phyloP scores from a whole-genome alignment of 53 echinoderm and acorn worm species.

The Paracentrotus lividus region DNA sequence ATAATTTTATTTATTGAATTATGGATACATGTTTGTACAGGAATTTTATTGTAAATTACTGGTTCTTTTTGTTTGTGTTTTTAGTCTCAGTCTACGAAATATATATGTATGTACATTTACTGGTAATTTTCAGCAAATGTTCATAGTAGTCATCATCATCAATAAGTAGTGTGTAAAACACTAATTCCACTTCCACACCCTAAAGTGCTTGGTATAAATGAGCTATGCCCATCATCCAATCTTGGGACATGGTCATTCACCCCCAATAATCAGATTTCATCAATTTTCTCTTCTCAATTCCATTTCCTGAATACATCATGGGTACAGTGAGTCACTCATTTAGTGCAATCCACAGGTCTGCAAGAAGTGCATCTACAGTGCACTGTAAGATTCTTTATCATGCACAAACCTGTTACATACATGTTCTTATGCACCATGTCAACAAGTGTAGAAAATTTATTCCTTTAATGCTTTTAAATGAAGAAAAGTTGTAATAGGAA shows the following conservation, averaged over 20 bases:
- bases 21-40: no score
- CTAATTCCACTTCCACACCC: not conserved
- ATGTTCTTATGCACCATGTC: no score
- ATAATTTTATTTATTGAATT: no score
- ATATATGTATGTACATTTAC: no score
- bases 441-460: no score
- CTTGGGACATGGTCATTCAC: not conserved
- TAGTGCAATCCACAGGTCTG: not conserved
- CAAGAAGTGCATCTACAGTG: not conserved
- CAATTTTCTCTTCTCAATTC: constrained; percentile 14
- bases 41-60: no score
- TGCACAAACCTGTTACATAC: constrained; percentile 14
- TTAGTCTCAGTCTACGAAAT: no score
- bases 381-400: not conserved
- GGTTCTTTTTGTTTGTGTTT: no score
- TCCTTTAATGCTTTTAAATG: no score
- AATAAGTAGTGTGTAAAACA: not conserved
- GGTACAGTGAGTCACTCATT: constrained; percentile 11
- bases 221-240: not conserved
- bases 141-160: not conserved
- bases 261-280: not conserved
- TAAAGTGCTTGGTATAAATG: not conserved
- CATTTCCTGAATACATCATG: not conserved
- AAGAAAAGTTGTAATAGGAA: no score
- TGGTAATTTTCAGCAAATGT: no score